Base-by-base conservation (phyloP, 2,888 invertebrate species). In the Noctuana brunneofusca region DNA sequence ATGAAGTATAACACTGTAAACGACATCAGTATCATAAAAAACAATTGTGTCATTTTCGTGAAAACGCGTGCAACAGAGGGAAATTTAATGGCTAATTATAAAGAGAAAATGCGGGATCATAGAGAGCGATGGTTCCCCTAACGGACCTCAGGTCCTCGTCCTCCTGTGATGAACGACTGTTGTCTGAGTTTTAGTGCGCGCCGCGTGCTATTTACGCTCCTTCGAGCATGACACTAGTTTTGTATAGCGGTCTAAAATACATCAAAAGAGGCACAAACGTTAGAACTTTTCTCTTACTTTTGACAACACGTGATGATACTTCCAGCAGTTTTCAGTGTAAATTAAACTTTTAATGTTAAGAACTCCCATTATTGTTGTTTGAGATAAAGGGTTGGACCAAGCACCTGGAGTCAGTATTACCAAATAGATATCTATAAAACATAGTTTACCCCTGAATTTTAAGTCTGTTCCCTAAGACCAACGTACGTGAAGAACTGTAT, bases 101-200 rank as follows among this genome's bases (percentile, higher is more conserved):
- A 48, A 57, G 48, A 57, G 48, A 41, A 41, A 43, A 46, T 41
- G 30, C 30, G 20, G 55, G 22, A 12, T 41, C 32, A 48, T 57
- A 55, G 48, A 58, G 49, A 24, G n/a, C 16, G 46, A 56, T 22
- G 48, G 38, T 58, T 38, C 49, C 18, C 30, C 12, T 38, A 38
- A 48, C 48, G 49, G 57, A 35, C 27, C 14, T 41, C 41, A 41
- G 48, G 14, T n/a, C 57, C 43, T 30, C 49, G 41, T 43, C 43
- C 35, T 63, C 14, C 63, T 41, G 58, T 86, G 87, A 89, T 87
- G 86, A 87, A 89, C 83, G 86, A 83, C 80, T 80, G 83, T 85
- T 83, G 76, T 77, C 73, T 69, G 76, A 84, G 81, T 85, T 85
- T 79, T 66, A 79, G 78, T 75, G 73, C 69, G 75, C 75, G 78